Evolutionary conservation across 1,140 invertebrate species (phyloP), one percentile per base, ranked within the genome.

Genomic region (Euura saliciscinereae): DNA sequence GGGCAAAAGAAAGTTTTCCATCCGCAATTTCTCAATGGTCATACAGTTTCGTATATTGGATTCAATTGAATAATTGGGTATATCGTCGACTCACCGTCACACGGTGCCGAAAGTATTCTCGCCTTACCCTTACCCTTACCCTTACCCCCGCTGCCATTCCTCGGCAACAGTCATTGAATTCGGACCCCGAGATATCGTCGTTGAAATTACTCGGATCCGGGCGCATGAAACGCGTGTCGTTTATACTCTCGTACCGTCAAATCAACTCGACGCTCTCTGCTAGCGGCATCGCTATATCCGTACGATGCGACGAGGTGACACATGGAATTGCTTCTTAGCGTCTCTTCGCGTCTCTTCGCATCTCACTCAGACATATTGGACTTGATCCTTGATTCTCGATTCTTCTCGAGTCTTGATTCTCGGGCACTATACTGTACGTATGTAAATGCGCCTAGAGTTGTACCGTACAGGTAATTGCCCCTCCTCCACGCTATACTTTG

Each of bases 1-100:
- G 82, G 82, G 77, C 82, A 80, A 86, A 87, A 87, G 85, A 87
- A 87, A 87, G 86, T 87, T 87, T 28, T 85, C 85, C 83, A 84
- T 83, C 82, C 81, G 82, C 84, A 87, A 87, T 87, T 87, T 82
- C 84, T 84, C 86, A 86, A 86, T 87, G 80, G 83, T 84, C 79
- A 28, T 28, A 28, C 28, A 78, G 74, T 74, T 78, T 70, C 77
- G 10, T 28, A 85, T 84, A 87, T 86, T 86, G 84, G 86, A 87
- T 87, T 87, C 85, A 87, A 87, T 87, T 87, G 85, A 86, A 87
- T 86, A 86, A 87, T 86, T 79, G 80, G 77, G 78, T 28, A 45
- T 45, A 66, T 44, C 28, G 71, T 44, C 43, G 45, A 11, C 51
- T 78, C 78, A 81, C 84, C 82, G 82, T 82, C 74, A 11, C 46